A percentile compares a stretch with the other conserved stretches of the same genome.
phyloP scores from a whole-genome alignment of 92 coral and sea anemone genomes.

The Chrysogorgia sp. region DNA sequence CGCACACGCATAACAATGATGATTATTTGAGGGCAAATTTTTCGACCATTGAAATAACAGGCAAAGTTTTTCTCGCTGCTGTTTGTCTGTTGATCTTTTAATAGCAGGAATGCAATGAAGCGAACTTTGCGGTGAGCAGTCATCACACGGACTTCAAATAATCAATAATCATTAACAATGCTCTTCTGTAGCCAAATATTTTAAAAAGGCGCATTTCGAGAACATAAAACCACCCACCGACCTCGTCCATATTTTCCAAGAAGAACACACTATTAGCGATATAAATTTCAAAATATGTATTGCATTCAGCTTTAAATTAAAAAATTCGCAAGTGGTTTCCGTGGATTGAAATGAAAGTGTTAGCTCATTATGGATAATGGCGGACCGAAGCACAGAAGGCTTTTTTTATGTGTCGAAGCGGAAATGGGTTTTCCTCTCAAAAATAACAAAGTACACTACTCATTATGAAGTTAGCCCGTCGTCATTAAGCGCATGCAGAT shows the following conservation, averaged over 20 bases:
- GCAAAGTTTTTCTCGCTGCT: background rate
- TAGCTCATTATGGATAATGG: conserved; percentile 10
- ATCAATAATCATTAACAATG: conserved; percentile 16
- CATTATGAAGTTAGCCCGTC: conserved; percentile 23
- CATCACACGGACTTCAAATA: conserved; percentile 6
- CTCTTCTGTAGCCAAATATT: conserved; percentile 45
- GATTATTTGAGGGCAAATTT: background rate
- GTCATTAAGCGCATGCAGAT: conserved; percentile 14
- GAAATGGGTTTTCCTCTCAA: conserved; percentile 45
- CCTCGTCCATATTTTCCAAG: too few relatives aligned
- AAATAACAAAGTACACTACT: conserved; percentile 36
- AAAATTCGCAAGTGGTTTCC: background rate
- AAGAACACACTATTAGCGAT: background rate
- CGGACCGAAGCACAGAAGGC: conserved; percentile 14
- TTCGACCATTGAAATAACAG: background rate
- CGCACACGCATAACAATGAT: background rate
- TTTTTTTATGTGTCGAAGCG: conserved; percentile 4
- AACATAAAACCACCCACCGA: too few relatives aligned
- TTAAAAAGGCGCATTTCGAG: conserved; percentile 24
- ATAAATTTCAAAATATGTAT: background rate
- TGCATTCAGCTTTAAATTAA: background rate
- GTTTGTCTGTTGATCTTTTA: background rate
- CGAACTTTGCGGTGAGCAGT: background rate
- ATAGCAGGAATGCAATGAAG: background rate
- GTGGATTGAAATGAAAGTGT: conserved; percentile 14